Evolutionary conservation across 2,797 vertebrate species (phyloP).

Genomic region (Trichosurus vulpecula): DNA sequence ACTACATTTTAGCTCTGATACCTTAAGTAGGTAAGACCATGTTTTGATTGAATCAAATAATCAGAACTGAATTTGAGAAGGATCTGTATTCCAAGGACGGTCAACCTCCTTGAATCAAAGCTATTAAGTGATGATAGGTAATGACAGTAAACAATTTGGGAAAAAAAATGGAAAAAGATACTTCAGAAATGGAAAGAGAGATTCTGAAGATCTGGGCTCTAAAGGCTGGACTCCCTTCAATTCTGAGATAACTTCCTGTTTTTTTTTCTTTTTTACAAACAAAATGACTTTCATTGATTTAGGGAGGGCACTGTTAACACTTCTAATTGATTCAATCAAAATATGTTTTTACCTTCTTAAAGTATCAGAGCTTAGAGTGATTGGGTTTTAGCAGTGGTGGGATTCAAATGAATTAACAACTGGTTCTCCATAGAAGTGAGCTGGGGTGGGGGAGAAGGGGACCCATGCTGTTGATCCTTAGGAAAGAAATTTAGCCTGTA

Average conservation of each 20-base stretch:
- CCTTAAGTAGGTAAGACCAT: neutral
- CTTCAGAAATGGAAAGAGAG: neutral
- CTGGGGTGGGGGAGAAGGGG: too few species aligned
- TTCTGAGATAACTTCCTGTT: neutral
- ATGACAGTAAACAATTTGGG: neutral
- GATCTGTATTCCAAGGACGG: neutral
- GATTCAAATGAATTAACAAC: too few species aligned
- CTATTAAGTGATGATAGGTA: neutral
- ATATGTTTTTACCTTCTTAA: neutral
- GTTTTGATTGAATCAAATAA: neutral
- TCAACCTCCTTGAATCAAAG: neutral
- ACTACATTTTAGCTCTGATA: neutral
- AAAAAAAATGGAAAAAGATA: neutral
- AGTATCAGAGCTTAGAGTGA: neutral
- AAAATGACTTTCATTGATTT: neutral
- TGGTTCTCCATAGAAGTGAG: too few species aligned
- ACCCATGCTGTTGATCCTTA: too few species aligned
- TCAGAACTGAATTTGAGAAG: neutral
- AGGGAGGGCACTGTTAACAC: neutral
- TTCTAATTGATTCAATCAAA: neutral
- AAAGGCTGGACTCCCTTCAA: neutral
- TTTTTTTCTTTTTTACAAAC: neutral
- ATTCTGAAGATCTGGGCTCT: neutral
- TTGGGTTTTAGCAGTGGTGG: too few species aligned
- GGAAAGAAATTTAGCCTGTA: too few species aligned